phyloP scores from a whole-genome alignment of 2,113 vertebrate genomes.

The Myrmophylax atrothorax region DNA sequence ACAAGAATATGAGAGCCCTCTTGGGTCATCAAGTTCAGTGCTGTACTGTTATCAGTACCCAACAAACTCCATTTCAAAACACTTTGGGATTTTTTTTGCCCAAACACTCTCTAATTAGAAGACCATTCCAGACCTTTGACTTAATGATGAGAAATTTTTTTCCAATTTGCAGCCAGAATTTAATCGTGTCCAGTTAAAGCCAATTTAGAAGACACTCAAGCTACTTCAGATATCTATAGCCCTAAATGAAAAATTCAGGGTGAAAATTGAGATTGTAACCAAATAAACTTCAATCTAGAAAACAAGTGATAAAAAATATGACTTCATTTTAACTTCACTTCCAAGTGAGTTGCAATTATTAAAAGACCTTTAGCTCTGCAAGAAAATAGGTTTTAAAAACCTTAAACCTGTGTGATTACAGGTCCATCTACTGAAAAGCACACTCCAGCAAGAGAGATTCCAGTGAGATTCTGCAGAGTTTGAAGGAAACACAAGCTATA shows the following conservation, averaged over 20 bases:
- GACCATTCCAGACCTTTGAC: background rate
- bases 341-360: background rate
- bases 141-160: background rate
- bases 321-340: constrained; percentile 12
- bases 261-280: background rate
- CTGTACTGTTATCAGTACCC: background rate
- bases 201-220: background rate
- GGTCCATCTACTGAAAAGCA: background rate
- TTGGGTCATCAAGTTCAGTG: background rate
- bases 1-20: background rate
- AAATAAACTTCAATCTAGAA: background rate
- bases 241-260: background rate
- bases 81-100: background rate
- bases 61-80: background rate
- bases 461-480: background rate
- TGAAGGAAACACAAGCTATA: background rate
- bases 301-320: background rate
- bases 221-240: background rate
- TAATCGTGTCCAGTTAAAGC: background rate
- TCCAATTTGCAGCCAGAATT: background rate
- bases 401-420: background rate
- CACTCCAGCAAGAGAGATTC: background rate
- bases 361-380: background rate
- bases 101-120: background rate
- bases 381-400: background rate